Conservation (phyloP, 2,113 vertebrate species). For the Ophiodon elongatus region DNA sequence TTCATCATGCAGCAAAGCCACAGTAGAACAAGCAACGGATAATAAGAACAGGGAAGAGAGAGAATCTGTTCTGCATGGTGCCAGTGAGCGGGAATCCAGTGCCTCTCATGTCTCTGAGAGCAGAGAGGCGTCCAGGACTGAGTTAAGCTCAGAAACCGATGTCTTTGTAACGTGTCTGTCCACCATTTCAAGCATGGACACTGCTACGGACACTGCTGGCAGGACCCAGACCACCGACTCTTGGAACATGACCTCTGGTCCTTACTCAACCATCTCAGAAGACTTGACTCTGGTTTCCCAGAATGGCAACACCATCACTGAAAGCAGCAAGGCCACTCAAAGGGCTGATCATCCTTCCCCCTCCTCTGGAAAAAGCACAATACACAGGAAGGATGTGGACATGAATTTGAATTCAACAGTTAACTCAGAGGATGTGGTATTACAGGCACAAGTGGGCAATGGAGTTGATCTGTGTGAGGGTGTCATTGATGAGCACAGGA, state of each 20-base stretch:
- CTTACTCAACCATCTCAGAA: slow-evolving; percentile 77
- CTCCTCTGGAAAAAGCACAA: slow-evolving; percentile 66
- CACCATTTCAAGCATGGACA: slow-evolving; percentile 75
- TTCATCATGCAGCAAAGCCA: not conserved
- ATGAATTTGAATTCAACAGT: slow-evolving; percentile 77
- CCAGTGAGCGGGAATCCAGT: slow-evolving; percentile 45
- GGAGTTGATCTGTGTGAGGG: slow-evolving; percentile 42
- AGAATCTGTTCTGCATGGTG: not conserved
- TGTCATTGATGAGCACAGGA: slow-evolving; percentile 42
- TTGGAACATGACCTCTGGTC: slow-evolving; percentile 65
- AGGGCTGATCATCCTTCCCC: slow-evolving; percentile 9
- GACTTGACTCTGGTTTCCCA: slow-evolving; percentile 76
- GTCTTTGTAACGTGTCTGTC: slow-evolving; percentile 82
- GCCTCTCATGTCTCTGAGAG: slow-evolving; percentile 42
- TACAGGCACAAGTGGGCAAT: slow-evolving; percentile 63
- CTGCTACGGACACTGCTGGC: slow-evolving; percentile 67
- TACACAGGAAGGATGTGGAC: slow-evolving; percentile 62
- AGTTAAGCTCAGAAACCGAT: slow-evolving; percentile 81
- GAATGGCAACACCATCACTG: slow-evolving; percentile 60
- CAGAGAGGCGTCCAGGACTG: slow-evolving; percentile 58
- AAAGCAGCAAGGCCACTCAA: slow-evolving; percentile 50
- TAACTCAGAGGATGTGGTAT: slow-evolving; percentile 46
- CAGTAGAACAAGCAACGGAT: slow-evolving; percentile 9
- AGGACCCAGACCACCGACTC: slow-evolving; percentile 70
- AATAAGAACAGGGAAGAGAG: slow-evolving; percentile 27